Conservation (phyloP, 2,113 vertebrate genomes). For the Cebidichthys violaceus region DNA sequence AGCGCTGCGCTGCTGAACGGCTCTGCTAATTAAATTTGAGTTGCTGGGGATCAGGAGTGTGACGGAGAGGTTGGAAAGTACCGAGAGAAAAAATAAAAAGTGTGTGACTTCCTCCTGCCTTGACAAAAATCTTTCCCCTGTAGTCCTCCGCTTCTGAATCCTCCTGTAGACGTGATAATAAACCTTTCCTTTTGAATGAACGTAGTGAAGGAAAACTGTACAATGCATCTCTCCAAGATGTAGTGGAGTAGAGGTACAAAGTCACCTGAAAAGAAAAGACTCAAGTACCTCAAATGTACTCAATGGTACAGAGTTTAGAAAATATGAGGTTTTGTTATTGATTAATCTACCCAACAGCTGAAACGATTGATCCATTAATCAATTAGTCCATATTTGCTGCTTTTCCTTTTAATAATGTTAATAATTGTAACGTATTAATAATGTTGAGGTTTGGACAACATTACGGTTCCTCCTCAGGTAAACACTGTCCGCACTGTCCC, state of each 20-base stretch:
- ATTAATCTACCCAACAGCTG: not conserved
- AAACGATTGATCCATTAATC: not conserved
- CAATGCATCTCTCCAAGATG: not conserved
- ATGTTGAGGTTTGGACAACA: not conserved
- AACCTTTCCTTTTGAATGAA: not conserved
- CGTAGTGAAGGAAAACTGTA: not conserved
- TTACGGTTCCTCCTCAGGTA: no score
- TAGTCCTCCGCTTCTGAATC: not conserved
- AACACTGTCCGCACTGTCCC: no score
- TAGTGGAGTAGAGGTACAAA: not conserved
- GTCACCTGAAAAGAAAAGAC: not conserved
- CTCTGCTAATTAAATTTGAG: slow-evolving; percentile 17
- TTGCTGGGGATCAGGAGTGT: slow-evolving; percentile 19
- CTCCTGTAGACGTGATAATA: not conserved
- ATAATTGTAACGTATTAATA: not conserved
- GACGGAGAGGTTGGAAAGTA: not conserved
- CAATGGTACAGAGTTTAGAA: not conserved
- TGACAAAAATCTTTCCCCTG: not conserved
- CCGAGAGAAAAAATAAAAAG: not conserved
- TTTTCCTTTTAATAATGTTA: not conserved
- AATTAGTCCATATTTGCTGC: not conserved
- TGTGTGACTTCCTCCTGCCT: not conserved
- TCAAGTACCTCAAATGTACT: not conserved
- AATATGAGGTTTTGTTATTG: not conserved
- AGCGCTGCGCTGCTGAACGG: not conserved